Conservation (phyloP, 2,888 invertebrate genomes). For the Synanthedon myopaeformis region DNA sequence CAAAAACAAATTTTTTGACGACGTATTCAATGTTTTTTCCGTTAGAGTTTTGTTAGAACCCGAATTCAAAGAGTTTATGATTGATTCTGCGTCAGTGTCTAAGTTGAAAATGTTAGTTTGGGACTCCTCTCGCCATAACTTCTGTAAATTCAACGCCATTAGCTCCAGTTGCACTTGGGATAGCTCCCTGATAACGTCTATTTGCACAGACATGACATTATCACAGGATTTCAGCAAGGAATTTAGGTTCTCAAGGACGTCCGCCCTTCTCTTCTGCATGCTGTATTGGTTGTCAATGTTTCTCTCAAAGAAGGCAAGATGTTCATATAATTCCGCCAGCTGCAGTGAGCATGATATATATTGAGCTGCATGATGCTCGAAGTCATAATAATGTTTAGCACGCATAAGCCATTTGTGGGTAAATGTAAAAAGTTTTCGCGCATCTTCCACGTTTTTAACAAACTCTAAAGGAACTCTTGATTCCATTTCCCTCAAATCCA, state of each 20-base stretch:
- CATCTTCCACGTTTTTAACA: constrained; percentile 47
- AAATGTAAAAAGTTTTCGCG: constrained; percentile 65
- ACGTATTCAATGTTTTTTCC: constrained; percentile 42
- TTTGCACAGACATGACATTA: constrained; percentile 65
- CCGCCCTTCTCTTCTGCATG: constrained; percentile 70
- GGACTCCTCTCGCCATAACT: constrained; percentile 63
- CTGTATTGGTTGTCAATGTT: constrained; percentile 73
- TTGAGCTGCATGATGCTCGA: constrained; percentile 69
- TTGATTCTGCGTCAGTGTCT: constrained; percentile 48
- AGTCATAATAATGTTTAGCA: constrained; percentile 68
- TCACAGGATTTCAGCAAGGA: constrained; percentile 62
- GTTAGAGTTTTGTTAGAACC: constrained; percentile 54
- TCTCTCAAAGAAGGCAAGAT: constrained; percentile 78
- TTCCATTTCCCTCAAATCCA: constrained; percentile 48
- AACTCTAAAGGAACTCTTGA: constrained; percentile 33
- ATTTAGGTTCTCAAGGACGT: constrained; percentile 69
- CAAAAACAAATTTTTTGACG: constrained; percentile 49
- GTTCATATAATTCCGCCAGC: constrained; percentile 74
- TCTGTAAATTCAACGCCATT: constrained; percentile 72
- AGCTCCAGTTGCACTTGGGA: constrained; percentile 74
- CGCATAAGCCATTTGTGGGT: constrained; percentile 72
- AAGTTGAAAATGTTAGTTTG: constrained; percentile 48
- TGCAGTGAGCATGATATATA: constrained; percentile 72
- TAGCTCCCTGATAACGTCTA: constrained; percentile 68
- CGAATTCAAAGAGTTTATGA: constrained; percentile 47